Conservation (phyloP, 2,888 invertebrate species). For the Seira ritae region DNA sequence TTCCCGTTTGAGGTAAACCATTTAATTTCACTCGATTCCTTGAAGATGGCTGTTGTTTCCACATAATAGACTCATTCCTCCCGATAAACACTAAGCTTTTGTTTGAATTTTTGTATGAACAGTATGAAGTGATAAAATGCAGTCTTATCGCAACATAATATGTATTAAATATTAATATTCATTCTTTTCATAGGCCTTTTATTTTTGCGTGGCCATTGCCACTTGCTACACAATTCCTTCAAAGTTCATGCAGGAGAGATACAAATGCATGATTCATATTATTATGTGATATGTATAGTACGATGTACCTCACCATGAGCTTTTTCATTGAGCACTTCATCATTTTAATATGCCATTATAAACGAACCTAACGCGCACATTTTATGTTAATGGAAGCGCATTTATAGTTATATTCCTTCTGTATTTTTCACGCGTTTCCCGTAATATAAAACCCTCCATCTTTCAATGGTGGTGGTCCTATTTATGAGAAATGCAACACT, state of each 20-base stretch:
- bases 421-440: conserved; percentile 60
- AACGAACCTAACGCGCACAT: not conserved
- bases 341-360: not conserved
- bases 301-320: not conserved
- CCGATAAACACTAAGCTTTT: no score
- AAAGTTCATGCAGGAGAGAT: no score
- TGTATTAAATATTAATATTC: not conserved
- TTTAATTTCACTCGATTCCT: not conserved
- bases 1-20: no score
- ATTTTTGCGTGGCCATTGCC: not conserved
- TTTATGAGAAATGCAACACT: not conserved
- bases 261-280: conserved; percentile 14
- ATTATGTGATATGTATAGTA: not conserved
- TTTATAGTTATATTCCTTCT: conserved; percentile 29
- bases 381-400: conserved; percentile 58
- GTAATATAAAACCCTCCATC: conserved; percentile 45
- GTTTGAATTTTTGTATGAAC: conserved; percentile 28
- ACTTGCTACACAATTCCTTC: conserved; percentile 31
- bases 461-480: conserved; percentile 17
- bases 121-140: no score
- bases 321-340: not conserved
- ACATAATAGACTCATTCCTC: not conserved
- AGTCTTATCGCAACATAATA: not conserved
- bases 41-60: not conserved
- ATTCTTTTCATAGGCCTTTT: not conserved